Base-by-base conservation (phyloP, 2,113 vertebrate genomes). In the Archilochus colubris region DNA sequence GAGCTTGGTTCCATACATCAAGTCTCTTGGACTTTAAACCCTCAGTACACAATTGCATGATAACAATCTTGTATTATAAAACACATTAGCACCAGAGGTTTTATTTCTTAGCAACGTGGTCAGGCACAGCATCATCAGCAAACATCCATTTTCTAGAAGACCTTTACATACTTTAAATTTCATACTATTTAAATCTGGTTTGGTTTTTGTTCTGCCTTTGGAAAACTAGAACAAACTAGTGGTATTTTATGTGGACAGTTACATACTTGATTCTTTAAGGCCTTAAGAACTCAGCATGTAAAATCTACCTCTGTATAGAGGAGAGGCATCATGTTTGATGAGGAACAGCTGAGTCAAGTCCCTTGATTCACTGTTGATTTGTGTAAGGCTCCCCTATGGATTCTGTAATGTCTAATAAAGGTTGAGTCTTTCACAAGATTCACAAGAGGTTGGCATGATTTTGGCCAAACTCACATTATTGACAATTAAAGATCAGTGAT, bases 31-130 rank as follows among this genome's bases (percentile, higher is more conserved):
- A 97, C 97, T 97, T 97, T 97, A 93, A 92, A 94, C 96, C 46
- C 67, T 93, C 63, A 78, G 94, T 83, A 97, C 94, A 95, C 90
- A 97, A 73, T 86, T 72, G 58, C 0, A 3, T 81, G 96, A 96
- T 97, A 97, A 91, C 88, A 91, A 91, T 96, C 96, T 97, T 85
- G 90, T 87, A 96, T 89, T 97, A 92, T 96, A 96, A 95, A 97
- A 94, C 94, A 86, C 74, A 46, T 96, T 97, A 82, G 83, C 85
- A 69, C 57, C 63, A 61, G 93, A 81, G 93, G 55, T 94, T 97
- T 96, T 96, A 95, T 96, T 96, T 96, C 96, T 87, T 97, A 95
- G 96, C 96, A 97, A 97, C 95, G 0, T 77, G 79, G 33, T 89
- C 89, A 87, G 91, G 86, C 46, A 75, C 23, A 75, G 95, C 90